Conservation (phyloP, 2,888 invertebrate species). For the Leptinotarsa juncta region DNA sequence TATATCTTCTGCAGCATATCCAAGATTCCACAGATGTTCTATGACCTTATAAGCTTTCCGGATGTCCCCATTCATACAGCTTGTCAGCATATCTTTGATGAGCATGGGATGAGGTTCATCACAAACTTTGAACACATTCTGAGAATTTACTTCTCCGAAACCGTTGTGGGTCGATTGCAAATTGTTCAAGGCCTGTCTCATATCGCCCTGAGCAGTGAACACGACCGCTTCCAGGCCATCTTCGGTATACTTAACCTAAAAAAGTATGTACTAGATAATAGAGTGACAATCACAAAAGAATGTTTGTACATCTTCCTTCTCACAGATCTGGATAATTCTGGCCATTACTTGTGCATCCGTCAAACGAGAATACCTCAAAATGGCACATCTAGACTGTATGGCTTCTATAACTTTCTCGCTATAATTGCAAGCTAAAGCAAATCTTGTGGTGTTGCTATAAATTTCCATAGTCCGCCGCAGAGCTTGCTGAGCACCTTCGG, state of each 20-base stretch:
- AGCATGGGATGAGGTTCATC: slow-evolving; percentile 98
- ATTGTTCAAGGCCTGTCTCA: slow-evolving; percentile 98
- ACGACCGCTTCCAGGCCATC: slow-evolving; percentile 96
- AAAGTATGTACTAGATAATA: neutral
- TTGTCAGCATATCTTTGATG: slow-evolving; percentile 89
- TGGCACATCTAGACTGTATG: slow-evolving; percentile 98
- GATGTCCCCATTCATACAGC: slow-evolving; percentile 84
- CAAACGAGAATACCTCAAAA: slow-evolving; percentile 91
- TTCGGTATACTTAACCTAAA: slow-evolving; percentile 81
- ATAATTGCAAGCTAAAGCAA: slow-evolving; percentile 97
- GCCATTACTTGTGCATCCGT: slow-evolving; percentile 91
- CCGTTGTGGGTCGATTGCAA: slow-evolving; percentile 95
- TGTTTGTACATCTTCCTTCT: slow-evolving; percentile 74
- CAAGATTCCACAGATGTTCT: slow-evolving; percentile 89
- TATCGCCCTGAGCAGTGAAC: slow-evolving; percentile 98
- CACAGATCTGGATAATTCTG: slow-evolving; percentile 81
- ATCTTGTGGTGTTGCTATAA: slow-evolving; percentile 95
- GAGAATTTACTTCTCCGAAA: slow-evolving; percentile 89
- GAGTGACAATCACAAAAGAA: neutral
- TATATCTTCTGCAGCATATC: slow-evolving; percentile 97
- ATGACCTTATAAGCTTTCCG: slow-evolving; percentile 87
- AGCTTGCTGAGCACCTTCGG: slow-evolving; percentile 98
- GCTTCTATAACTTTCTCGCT: slow-evolving; percentile 99
- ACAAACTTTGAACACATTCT: slow-evolving; percentile 98
- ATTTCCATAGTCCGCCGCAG: slow-evolving; percentile 98